Evolutionary conservation across 1,140 invertebrate genomes (phyloP).

Genomic region (Hesperophylax magnus): DNA sequence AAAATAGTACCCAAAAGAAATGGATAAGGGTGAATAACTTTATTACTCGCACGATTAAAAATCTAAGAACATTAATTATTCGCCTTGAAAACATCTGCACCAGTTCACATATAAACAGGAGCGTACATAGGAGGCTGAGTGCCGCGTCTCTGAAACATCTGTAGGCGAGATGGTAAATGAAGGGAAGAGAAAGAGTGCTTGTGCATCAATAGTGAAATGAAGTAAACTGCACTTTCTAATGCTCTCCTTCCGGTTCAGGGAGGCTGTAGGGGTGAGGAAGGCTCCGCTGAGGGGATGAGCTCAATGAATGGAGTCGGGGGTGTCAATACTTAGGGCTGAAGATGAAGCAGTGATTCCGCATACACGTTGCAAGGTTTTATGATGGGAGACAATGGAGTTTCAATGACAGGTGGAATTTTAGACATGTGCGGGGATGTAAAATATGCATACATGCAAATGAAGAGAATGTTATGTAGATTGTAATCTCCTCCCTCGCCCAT

Average conservation of each 20-base stretch:
- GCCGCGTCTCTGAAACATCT: no score
- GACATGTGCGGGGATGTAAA: not conserved
- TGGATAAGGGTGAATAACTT: no score
- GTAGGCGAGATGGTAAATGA: not conserved
- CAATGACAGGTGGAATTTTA: slow-evolving; percentile 13
- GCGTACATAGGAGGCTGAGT: no score
- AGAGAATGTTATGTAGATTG: not conserved
- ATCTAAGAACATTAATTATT: no score
- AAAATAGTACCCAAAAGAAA: no score
- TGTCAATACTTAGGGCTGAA: slow-evolving; percentile 18
- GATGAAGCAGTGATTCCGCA: not conserved
- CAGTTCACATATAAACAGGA: no score
- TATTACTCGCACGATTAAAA: no score
- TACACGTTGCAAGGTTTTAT: slow-evolving; percentile 4
- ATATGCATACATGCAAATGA: not conserved
- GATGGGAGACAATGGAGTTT: slow-evolving; percentile 20
- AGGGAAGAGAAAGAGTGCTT: not conserved
- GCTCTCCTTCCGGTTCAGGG: slow-evolving; percentile 37
- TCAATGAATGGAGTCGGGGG: slow-evolving; percentile 8
- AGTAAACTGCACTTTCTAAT: slow-evolving; percentile 50
- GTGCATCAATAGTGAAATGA: slow-evolving; percentile 35
- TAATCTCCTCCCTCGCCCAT: not conserved
- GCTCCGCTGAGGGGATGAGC: not conserved
- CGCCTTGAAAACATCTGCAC: no score
- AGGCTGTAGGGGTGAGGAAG: not conserved